Conservation (phyloP, 2,113 vertebrate species). For the Helogale parvula region DNA sequence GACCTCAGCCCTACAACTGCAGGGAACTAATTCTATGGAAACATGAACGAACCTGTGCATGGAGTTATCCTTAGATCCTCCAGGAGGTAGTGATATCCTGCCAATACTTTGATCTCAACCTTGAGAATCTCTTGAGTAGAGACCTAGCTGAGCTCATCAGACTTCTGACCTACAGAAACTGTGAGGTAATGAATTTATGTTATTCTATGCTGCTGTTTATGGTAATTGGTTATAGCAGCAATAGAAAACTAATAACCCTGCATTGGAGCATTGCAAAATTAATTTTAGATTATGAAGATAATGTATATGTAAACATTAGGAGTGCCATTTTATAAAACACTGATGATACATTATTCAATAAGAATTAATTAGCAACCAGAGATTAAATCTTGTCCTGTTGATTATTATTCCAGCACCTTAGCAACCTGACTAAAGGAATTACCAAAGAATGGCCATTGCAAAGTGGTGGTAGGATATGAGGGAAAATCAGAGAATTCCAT, state of each 20-base stretch:
- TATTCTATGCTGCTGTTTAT: background rate
- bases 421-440: background rate
- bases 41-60: background rate
- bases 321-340: background rate
- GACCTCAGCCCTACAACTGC: background rate
- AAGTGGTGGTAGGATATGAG: background rate
- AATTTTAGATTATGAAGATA: conserved; percentile 18
- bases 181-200: background rate
- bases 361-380: background rate
- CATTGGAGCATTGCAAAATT: background rate
- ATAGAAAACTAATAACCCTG: background rate
- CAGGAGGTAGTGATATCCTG: background rate
- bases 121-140: background rate
- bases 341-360: background rate
- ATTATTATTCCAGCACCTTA: background rate
- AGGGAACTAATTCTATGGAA: background rate
- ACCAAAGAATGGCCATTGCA: background rate
- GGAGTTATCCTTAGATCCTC: background rate
- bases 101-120: background rate
- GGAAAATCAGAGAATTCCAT: background rate
- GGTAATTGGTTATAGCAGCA: background rate
- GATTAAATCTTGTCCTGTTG: background rate
- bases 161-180: background rate
- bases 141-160: background rate
- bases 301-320: background rate